Conservation (phyloP, 2,797 vertebrate species). For the Coregonus sp. region DNA sequence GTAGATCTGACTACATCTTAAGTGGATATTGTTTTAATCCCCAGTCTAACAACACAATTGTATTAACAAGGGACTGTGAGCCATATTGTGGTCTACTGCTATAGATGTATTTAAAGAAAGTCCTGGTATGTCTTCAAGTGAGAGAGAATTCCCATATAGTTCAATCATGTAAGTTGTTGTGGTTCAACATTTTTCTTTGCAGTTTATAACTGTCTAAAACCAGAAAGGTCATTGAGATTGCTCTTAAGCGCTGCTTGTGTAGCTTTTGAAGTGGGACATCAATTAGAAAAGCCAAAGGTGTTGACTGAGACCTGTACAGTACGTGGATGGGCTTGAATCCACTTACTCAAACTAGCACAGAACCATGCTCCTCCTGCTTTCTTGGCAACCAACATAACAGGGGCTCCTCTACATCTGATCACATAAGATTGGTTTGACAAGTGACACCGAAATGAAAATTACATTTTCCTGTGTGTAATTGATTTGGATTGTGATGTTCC, state of each 20-base stretch:
- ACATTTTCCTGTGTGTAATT: background rate
- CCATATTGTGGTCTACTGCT: background rate
- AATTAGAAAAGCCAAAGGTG: constrained; percentile 45
- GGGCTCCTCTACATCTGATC: background rate
- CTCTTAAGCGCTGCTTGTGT: constrained; percentile 7
- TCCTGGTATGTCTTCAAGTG: background rate
- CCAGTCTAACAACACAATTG: background rate
- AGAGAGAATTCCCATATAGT: background rate
- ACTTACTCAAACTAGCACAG: constrained; percentile 53
- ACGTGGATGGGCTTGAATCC: constrained; percentile 57
- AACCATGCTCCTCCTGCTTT: constrained; percentile 62
- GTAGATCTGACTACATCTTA: background rate
- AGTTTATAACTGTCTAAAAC: background rate
- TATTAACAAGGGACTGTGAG: background rate
- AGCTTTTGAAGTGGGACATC: constrained; percentile 16
- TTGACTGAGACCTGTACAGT: constrained; percentile 29
- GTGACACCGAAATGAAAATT: background rate
- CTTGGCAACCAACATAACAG: background rate
- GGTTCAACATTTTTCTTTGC: background rate
- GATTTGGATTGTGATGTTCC: background rate
- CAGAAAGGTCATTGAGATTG: background rate
- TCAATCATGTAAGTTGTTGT: background rate
- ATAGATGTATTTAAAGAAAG: background rate
- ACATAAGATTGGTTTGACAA: constrained; percentile 14
- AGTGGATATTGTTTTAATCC: background rate